These are phyloP conservation scores for Istiophorus platypterus DNA, from an alignment of 2,113 vertebrate genomes.

Conservation along the genomic window DNA sequence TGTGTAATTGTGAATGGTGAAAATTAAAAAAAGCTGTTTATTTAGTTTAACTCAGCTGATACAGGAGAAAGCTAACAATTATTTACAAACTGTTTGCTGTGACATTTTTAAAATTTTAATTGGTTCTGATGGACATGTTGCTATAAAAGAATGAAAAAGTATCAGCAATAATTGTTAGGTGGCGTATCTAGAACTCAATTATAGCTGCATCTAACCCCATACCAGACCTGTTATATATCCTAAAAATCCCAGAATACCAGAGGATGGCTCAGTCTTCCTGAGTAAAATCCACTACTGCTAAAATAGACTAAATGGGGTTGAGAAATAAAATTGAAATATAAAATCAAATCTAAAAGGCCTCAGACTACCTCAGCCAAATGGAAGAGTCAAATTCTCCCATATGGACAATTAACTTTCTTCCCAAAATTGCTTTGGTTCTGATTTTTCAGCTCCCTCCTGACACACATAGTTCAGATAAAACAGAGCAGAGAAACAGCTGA, in stretches of 20 bases:
- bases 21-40: neutral
- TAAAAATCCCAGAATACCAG: conserved; percentile 33
- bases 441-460: conserved; percentile 57
- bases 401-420: conserved; percentile 57
- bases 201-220: neutral
- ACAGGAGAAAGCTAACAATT: neutral
- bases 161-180: neutral
- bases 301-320: neutral
- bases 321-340: conserved; percentile 22
- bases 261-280: neutral
- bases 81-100: neutral
- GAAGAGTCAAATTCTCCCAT: conserved; percentile 53
- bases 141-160: neutral
- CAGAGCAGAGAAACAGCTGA: conserved; percentile 72
- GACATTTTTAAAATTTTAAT: neutral
- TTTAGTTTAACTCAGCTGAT: conserved; percentile 15
- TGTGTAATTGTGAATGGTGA: neutral
- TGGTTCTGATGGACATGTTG: neutral
- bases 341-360: conserved; percentile 36
- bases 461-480: conserved; percentile 46
- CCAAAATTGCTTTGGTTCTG: conserved; percentile 58
- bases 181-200: neutral
- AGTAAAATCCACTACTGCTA: neutral
- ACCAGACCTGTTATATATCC: conserved; percentile 9
- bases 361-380: conserved; percentile 20